phyloP scores from a whole-genome alignment of 2,113 vertebrate genomes.

The Setophaga kirtlandii region DNA sequence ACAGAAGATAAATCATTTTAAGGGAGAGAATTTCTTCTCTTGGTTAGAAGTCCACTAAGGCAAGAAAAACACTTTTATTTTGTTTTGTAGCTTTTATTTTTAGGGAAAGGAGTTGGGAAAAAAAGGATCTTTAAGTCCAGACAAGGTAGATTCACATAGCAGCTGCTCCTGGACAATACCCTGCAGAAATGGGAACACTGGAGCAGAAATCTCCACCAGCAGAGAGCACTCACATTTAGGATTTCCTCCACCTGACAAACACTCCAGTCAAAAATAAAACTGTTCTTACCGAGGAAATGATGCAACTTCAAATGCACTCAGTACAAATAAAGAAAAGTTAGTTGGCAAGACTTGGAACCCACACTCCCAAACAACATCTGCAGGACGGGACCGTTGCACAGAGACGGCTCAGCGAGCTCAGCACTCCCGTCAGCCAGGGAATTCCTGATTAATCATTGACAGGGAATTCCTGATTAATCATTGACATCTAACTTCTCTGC shows the following conservation, averaged over 20 bases:
- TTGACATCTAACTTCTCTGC: not conserved
- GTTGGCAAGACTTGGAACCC: slow-evolving; percentile 47
- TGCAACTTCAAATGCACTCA: slow-evolving; percentile 62
- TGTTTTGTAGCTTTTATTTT: not conserved
- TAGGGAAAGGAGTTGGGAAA: not conserved
- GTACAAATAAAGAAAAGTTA: slow-evolving; percentile 52
- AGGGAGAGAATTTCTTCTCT: not conserved
- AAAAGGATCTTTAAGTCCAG: not conserved
- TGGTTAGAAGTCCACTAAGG: not conserved
- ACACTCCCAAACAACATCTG: slow-evolving; percentile 71
- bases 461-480: slow-evolving; percentile 10
- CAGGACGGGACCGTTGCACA: not conserved
- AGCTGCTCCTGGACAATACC: not conserved
- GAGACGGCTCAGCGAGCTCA: not conserved
- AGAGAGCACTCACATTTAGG: slow-evolving; percentile 62
- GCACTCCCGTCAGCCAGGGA: not conserved
- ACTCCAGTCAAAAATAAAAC: slow-evolving; percentile 63
- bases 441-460: not conserved
- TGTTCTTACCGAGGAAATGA: slow-evolving; percentile 72
- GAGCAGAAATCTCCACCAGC: slow-evolving; percentile 28
- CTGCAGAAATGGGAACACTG: not conserved
- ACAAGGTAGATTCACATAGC: not conserved
- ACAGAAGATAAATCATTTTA: not conserved
- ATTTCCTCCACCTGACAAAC: slow-evolving; percentile 54
- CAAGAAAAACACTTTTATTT: not conserved